phyloP scores from a whole-genome alignment of 2,888 invertebrate genomes.

The Xestia rhomboidea region DNA sequence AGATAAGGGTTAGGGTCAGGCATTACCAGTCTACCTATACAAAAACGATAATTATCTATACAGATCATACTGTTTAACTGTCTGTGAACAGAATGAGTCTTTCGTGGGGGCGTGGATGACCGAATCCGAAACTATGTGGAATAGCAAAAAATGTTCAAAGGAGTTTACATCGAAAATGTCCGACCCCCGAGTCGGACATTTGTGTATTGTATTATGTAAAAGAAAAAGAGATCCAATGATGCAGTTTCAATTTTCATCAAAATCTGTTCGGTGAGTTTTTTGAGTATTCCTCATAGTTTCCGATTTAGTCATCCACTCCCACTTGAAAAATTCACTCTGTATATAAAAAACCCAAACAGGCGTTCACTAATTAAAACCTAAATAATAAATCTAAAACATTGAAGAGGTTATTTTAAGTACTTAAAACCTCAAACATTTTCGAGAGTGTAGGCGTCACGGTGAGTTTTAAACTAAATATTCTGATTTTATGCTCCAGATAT shows the following conservation, averaged over 20 bases:
- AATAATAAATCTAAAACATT: conserved; percentile 18
- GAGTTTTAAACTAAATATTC: conserved; percentile 9
- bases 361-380: background rate
- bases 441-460: conserved; percentile 14
- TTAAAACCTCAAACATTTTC: conserved; percentile 6
- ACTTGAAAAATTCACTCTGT: background rate
- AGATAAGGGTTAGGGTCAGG: conserved; percentile 1
- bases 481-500: conserved; percentile 18
- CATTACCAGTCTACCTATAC: background rate
- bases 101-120: background rate
- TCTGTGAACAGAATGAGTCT: background rate
- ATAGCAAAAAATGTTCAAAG: background rate
- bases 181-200: too few relatives aligned
- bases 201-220: too few relatives aligned
- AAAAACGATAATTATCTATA: conserved; percentile 1
- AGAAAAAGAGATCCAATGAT: too few relatives aligned
- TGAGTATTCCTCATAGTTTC: background rate
- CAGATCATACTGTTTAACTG: background rate
- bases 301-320: background rate
- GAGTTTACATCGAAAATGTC: too few relatives aligned
- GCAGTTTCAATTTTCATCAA: background rate
- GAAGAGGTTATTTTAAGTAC: conserved; percentile 2
- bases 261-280: background rate
- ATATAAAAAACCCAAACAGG: background rate
- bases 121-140: background rate